phyloP scores from a whole-genome alignment of 2,113 vertebrate genomes.

The Cisticola juncidis region DNA sequence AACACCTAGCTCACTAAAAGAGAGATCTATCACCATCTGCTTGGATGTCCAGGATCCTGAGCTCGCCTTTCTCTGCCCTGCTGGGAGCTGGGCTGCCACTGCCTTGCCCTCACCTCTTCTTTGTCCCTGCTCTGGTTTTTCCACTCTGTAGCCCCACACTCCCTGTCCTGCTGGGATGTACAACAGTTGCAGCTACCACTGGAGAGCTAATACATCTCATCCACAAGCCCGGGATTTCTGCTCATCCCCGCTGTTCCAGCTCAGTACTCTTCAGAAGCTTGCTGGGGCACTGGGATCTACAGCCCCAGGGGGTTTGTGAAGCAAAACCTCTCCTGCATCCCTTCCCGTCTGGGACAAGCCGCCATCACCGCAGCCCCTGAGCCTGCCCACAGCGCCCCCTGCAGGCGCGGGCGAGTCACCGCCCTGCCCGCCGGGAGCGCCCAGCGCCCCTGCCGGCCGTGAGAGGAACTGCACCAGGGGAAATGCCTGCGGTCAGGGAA shows the following conservation, averaged over 20 bases:
- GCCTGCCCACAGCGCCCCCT: neutral
- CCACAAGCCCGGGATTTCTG: neutral
- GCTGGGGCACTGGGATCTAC: neutral
- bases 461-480: neutral
- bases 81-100: neutral
- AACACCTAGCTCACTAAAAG: neutral
- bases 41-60: neutral
- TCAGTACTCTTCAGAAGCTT: neutral
- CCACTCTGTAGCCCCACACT: neutral
- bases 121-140: neutral
- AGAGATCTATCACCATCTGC: neutral
- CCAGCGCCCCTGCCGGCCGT: neutral
- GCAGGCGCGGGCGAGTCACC: neutral
- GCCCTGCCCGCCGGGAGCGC: neutral
- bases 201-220: neutral
- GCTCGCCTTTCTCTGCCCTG: neutral
- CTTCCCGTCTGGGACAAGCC: fast-evolving
- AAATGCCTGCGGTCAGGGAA: neutral
- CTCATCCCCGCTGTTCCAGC: neutral
- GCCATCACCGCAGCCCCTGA: neutral
- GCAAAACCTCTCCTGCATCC: neutral
- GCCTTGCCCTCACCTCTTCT: neutral
- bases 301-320: neutral
- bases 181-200: neutral
- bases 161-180: neutral